Base-by-base conservation (phyloP, 2,888 invertebrate species). In the Drosophila colorata region DNA sequence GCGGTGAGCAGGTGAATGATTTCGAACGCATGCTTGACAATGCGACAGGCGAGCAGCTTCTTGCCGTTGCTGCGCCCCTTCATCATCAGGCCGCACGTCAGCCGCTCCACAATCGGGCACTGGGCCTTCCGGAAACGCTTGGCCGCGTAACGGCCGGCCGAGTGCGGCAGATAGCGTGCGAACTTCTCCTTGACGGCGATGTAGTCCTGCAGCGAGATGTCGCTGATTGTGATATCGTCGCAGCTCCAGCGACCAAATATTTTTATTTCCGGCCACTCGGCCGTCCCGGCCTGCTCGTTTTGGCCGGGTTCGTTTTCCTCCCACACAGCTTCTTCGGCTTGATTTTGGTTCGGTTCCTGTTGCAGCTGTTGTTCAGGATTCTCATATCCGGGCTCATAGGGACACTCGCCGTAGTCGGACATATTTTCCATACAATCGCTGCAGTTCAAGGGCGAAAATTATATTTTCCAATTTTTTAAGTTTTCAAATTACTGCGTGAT, bases 1-100 rank as follows among this genome's bases (percentile, higher is more conserved):
- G 61, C 65, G n/a, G 79, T 80, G 20, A 81, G 68, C 66, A 78
- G 51, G 7, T 80, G 44, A 5, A 79, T 79, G 2, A 77, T 80
- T 94, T 99, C 99, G 93, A 99, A 99, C 0, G 99, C 97, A 92
- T 99, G 99, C 93, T 99, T 99, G 8, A 99, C 98, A 91, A 99
- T 99, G 74, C 99, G 95, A 48, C 99, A 98, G 51, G 99, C 97
- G 97, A 99, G 97, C 73, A 99, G 93, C 93, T 99, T 99, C 93
- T 99, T 99, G 91, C 99, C 99, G 92, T 99, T 99, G 94, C 99
- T 99, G 83, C 99, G 95, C 8, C 99, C 99, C 92, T 99, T 99
- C 99, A 99, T 99, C 99, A 99, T 99, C 84, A 99, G 93, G 0
- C 98, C 98, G 93, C 98, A 98, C 56, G 98, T 97, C 66, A 99